phyloP scores from a whole-genome alignment of 2,113 vertebrate genomes.

The Myiozetetes cayanensis region DNA sequence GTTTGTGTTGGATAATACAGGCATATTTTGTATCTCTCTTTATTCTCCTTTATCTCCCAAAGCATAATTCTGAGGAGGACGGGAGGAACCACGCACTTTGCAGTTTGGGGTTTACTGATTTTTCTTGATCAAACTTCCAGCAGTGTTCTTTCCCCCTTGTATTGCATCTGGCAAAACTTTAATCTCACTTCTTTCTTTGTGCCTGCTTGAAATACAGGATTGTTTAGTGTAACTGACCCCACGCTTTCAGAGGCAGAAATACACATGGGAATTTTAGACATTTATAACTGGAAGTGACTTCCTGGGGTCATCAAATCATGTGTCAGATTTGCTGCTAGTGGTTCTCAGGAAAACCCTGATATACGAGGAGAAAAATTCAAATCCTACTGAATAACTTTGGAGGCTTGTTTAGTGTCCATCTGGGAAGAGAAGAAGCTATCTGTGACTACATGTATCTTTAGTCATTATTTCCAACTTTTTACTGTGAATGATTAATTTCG shows the following conservation, averaged over 20 bases:
- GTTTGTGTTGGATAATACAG: neutral
- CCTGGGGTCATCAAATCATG: neutral
- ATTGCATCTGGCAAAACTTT: neutral
- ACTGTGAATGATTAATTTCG: neutral
- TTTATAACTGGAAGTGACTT: neutral
- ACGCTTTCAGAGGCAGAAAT: neutral
- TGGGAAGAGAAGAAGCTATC: neutral
- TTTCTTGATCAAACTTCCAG: neutral
- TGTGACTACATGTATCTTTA: neutral
- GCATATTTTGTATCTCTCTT: neutral
- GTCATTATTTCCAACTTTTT: neutral
- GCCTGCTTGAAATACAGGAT: neutral
- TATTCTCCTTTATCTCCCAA: neutral
- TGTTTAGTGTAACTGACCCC: neutral
- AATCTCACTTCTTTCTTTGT: neutral
- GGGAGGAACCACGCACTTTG: neutral
- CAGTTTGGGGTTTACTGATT: neutral
- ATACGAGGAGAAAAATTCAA: neutral
- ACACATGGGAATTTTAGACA: neutral
- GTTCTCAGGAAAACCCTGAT: neutral
- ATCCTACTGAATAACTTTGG: neutral
- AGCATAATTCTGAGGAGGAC: neutral
- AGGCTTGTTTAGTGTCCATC: neutral
- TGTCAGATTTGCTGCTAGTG: neutral
- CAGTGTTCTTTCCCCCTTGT: neutral